Evolutionary conservation across 2,888 invertebrate genomes (phyloP).

Genomic region (Diarsia rubi): DNA sequence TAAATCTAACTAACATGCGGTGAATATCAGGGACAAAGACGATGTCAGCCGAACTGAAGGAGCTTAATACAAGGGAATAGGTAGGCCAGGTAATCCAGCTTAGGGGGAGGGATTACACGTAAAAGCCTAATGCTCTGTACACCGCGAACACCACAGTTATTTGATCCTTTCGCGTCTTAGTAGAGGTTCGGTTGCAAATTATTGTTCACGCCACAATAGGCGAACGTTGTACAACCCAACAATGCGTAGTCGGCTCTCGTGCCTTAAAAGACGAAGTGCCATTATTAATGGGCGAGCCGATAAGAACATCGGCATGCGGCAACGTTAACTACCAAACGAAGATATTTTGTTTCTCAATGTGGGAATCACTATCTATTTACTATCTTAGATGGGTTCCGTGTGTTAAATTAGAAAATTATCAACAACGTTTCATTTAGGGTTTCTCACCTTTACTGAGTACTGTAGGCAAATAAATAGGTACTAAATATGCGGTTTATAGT

Average conservation of each 20-base stretch:
- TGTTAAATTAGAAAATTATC: constrained; percentile 60
- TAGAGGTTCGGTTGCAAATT: constrained; percentile 82
- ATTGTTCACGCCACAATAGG: constrained; percentile 82
- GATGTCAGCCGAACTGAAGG: constrained; percentile 80
- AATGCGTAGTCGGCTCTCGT: constrained; percentile 74
- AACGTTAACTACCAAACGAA: constrained; percentile 69
- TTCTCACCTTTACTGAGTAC: constrained; percentile 21
- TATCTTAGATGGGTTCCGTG: constrained; percentile 61
- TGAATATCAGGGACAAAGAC: constrained; percentile 80
- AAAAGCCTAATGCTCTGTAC: constrained; percentile 83
- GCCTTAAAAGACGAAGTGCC: constrained; percentile 79
- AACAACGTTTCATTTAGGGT: constrained; percentile 49
- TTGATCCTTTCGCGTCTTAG: constrained; percentile 81
- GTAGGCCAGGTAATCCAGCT: constrained; percentile 87
- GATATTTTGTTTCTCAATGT: constrained; percentile 74
- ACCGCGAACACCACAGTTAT: constrained; percentile 79
- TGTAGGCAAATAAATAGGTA: constrained; percentile 4
- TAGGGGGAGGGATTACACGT: constrained; percentile 84
- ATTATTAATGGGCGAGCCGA: constrained; percentile 78
- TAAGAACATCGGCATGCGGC: constrained; percentile 76
- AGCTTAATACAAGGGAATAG: constrained; percentile 81
- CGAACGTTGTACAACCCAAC: constrained; percentile 76
- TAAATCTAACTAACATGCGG: constrained; percentile 79
- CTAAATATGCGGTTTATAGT: constrained; percentile 2
- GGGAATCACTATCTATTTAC: constrained; percentile 70